These are phyloP conservation scores for Lathamus discolor DNA, from an alignment of 2,113 vertebrate genomes.

Conservation along the genomic window DNA sequence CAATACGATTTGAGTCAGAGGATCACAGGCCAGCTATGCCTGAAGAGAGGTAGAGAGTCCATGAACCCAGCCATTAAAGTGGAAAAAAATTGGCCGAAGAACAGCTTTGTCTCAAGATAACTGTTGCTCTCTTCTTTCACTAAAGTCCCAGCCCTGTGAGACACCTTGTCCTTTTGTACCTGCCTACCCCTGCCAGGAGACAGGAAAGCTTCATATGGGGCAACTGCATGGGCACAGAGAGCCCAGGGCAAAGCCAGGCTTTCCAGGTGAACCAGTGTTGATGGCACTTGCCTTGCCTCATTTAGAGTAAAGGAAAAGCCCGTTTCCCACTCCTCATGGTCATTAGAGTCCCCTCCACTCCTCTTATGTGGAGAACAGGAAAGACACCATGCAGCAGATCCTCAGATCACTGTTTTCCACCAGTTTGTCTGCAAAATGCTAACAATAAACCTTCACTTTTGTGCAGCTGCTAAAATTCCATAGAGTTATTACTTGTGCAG, in stretches of 20 bases:
- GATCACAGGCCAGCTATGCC: not conserved
- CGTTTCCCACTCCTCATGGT: not conserved
- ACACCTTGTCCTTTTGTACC: not conserved
- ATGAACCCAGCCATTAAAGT: not conserved
- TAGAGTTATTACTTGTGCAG: not conserved
- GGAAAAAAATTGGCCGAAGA: not conserved
- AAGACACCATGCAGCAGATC: not conserved
- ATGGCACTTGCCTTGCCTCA: not conserved
- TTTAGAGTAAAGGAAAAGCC: not conserved
- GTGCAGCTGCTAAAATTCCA: not conserved
- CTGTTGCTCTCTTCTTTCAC: not conserved
- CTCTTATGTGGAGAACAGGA: rapidly evolving
- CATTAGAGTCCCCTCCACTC: not conserved
- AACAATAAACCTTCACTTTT: not conserved
- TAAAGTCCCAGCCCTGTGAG: not conserved
- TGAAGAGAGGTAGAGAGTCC: not conserved
- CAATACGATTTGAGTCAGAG: not conserved
- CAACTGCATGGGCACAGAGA: not conserved
- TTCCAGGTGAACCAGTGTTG: not conserved
- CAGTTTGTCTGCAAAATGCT: not conserved
- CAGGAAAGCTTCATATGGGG: not conserved
- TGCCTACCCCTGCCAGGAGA: not conserved
- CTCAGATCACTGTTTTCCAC: not conserved
- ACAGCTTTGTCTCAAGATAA: not conserved
- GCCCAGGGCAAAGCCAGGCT: not conserved